phyloP scores from a whole-genome alignment of 1,140 invertebrate species.

The Pseudomyrmex dendroicus region DNA sequence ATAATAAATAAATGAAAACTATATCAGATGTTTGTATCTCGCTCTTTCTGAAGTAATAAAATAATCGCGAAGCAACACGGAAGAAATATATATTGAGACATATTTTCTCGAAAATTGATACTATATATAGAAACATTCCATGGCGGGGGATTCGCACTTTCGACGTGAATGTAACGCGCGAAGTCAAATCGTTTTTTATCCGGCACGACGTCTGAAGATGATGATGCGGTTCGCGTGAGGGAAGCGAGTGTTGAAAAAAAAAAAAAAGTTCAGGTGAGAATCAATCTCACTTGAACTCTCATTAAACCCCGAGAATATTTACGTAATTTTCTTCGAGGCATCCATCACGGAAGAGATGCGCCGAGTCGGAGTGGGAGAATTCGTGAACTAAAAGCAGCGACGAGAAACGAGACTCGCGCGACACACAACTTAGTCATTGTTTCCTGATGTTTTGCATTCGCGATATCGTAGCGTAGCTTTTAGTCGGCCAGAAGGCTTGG shows the following conservation, averaged over 20 bases:
- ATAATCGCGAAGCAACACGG: too few species aligned
- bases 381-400: neutral
- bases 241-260: too few species aligned
- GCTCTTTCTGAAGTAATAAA: neutral
- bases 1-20: conserved; percentile 22
- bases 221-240: too few species aligned
- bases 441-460: conserved; percentile 16
- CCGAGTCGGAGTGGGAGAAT: neutral
- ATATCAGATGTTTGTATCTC: neutral
- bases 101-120: neutral
- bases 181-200: neutral
- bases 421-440: conserved; percentile 5
- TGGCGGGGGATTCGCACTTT: neutral
- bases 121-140: conserved; percentile 8
- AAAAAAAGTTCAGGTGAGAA: neutral
- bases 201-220: too few species aligned
- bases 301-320: conserved; percentile 13
- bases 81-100: too few species aligned
- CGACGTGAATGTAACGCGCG: neutral
- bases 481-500: conserved; percentile 5
- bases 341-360: conserved; percentile 23
- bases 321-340: conserved; percentile 24
- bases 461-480: conserved; percentile 3
- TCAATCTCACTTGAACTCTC: neutral
- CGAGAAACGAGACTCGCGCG: neutral